Evolutionary conservation across 1,140 invertebrate species (phyloP), one percentile per base, ranked within the genome.

Genomic region (Solenopsis invicta): DNA sequence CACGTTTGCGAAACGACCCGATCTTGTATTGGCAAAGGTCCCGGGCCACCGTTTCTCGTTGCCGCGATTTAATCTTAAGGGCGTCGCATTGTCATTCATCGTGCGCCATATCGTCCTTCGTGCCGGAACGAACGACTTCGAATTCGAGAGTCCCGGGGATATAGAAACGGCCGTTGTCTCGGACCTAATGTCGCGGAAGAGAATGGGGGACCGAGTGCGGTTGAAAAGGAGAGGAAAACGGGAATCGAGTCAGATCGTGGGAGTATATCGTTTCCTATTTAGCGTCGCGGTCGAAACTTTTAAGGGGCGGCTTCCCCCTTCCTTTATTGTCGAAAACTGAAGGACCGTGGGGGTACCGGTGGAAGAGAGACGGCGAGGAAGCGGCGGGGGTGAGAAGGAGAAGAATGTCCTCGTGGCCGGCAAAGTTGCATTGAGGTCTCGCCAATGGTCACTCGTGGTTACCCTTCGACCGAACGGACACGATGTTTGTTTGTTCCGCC

Each of bases 401-500:
- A 77, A 59, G 29, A 54, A 13, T 34, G 37, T 91, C 88, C 89
- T 90, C 88, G 91, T 87, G 84, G 21, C 59, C 88, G 86, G 71
- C 84, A 74, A 82, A 92, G 90, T 93, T 93, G 92, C 92, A 89
- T 90, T 91, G 37, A 48, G 90, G 87, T 89, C 87, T 91, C 82
- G 90, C 59, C 92, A 86, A 80, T 91, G 91, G 92, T 88, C 93
- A 92, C 71, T 86, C 66, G 48, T 72, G 72, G 90, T 69, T 77
- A 84, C 78, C 85, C 85, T 89, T 74, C 87, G 67, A 85, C 87
- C 85, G 87, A 92, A 92, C 88, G 92, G 92, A 93, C 87, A 91
- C 90, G 91, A 77, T 94, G 92, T 94, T 95, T 95, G 92, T 94
- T 94, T 94, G 92, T 92, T 92, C 91, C 91, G 84, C 88, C 91